phyloP scores from a whole-genome alignment of 2,113 vertebrate genomes.

The Nematolebias whitei region DNA sequence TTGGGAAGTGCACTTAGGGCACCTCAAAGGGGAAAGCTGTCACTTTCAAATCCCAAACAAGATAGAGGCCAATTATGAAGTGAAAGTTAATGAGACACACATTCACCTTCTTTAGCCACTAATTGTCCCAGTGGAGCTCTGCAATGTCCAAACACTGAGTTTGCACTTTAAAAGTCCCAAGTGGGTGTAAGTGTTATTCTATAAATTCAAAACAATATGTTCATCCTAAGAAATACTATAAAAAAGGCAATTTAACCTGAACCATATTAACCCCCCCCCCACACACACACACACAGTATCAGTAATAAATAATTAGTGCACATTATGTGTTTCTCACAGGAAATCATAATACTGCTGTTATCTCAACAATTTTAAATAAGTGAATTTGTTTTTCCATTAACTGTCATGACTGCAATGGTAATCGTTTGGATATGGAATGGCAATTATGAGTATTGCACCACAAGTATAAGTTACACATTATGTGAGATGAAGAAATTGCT shows the following conservation, averaged over 20 bases:
- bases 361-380: neutral
- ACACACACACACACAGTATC: neutral
- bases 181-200: constrained; percentile 10
- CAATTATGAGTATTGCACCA: neutral
- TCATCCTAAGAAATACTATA: neutral
- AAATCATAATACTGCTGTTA: neutral
- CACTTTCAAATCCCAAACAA: constrained; percentile 43
- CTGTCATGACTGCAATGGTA: neutral
- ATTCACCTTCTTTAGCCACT: constrained; percentile 27
- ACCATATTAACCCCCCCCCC: neutral
- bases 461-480: neutral
- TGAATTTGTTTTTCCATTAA: neutral
- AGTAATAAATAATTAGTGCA: neutral
- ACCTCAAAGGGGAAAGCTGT: constrained; percentile 23
- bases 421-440: neutral
- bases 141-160: constrained; percentile 12
- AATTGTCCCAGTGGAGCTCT: constrained; percentile 32
- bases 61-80: constrained; percentile 53
- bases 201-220: constrained; percentile 15
- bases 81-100: constrained; percentile 44
- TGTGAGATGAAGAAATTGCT: neutral
- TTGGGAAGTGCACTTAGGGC: neutral
- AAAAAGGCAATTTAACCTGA: neutral
- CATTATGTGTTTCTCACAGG: neutral
- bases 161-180: constrained; percentile 15